A percentile compares a stretch with the other conserved stretches of the same genome.
phyloP scores from a whole-genome alignment of 2,113 vertebrate species.

The Eubucco bourcierii region DNA sequence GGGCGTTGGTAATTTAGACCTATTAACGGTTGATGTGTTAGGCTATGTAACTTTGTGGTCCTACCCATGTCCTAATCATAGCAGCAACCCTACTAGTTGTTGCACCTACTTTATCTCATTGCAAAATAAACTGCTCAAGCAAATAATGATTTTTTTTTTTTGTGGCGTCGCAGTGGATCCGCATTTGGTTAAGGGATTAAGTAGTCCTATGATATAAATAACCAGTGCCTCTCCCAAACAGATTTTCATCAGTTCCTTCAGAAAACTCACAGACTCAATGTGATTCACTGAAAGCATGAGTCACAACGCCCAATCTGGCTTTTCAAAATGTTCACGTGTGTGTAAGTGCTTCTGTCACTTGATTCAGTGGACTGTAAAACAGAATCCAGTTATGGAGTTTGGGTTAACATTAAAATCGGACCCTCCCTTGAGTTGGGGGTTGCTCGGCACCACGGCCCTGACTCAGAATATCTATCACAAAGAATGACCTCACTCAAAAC shows the following conservation, averaged over 20 bases:
- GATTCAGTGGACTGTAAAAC: neutral
- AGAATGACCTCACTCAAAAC: constrained; percentile 19
- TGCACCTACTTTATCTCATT: neutral
- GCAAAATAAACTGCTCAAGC: neutral
- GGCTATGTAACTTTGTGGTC: neutral
- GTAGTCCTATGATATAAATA: neutral
- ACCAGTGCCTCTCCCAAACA: neutral
- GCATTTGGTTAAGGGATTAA: neutral
- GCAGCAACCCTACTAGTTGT: neutral
- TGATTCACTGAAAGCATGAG: fast-evolving
- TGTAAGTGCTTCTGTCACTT: neutral
- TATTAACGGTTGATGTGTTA: neutral
- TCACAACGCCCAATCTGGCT: fast-evolving
- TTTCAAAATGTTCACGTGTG: neutral
- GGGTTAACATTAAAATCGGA: neutral
- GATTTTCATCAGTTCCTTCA: neutral
- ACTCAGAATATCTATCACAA: neutral
- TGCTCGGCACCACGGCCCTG: neutral
- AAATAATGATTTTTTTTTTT: neutral
- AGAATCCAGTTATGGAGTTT: neutral
- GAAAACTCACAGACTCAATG: neutral
- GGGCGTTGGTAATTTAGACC: neutral
- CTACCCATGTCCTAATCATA: neutral
- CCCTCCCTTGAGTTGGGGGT: neutral
- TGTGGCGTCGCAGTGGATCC: neutral